phyloP scores from a whole-genome alignment of 2,113 vertebrate genomes.

The Daphoenositta chrysoptera region DNA sequence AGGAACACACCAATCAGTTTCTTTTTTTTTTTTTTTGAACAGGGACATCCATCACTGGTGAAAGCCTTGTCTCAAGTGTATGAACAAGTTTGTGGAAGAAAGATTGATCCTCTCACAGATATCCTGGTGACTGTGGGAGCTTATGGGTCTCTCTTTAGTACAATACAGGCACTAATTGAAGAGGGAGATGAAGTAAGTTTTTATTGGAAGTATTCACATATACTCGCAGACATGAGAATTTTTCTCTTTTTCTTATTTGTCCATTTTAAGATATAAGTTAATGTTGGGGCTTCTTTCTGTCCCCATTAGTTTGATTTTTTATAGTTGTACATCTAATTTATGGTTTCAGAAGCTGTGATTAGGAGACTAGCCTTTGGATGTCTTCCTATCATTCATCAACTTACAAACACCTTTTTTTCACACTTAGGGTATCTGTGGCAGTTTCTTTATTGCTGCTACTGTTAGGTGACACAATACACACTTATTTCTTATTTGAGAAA shows the following conservation, averaged over 20 bases:
- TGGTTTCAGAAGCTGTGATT: not conserved
- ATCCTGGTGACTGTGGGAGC: conserved; percentile 91
- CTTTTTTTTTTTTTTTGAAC: not conserved
- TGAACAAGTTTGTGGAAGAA: conserved; percentile 76
- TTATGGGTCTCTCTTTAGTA: conserved; percentile 90
- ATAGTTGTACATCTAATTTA: not conserved
- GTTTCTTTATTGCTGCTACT: not conserved
- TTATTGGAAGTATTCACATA: not conserved
- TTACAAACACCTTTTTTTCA: not conserved
- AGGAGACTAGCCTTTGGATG: not conserved
- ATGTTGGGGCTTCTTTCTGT: not conserved
- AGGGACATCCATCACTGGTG: conserved; percentile 92
- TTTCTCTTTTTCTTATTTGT: not conserved
- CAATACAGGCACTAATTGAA: conserved; percentile 88
- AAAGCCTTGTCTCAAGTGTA: conserved; percentile 90
- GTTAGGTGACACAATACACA: not conserved
- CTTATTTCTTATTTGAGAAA: not conserved
- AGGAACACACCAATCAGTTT: not conserved
- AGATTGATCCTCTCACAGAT: conserved; percentile 86
- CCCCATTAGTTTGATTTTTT: not conserved
- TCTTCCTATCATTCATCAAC: not conserved
- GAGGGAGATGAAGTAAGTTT: conserved; percentile 88
- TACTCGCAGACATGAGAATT: not conserved
- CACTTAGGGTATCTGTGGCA: not conserved
- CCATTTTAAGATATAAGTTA: not conserved